Evolutionary conservation across 2,888 invertebrate genomes (phyloP), one percentile per base, ranked within the genome.

Genomic region (Incurvaria masculella): DNA sequence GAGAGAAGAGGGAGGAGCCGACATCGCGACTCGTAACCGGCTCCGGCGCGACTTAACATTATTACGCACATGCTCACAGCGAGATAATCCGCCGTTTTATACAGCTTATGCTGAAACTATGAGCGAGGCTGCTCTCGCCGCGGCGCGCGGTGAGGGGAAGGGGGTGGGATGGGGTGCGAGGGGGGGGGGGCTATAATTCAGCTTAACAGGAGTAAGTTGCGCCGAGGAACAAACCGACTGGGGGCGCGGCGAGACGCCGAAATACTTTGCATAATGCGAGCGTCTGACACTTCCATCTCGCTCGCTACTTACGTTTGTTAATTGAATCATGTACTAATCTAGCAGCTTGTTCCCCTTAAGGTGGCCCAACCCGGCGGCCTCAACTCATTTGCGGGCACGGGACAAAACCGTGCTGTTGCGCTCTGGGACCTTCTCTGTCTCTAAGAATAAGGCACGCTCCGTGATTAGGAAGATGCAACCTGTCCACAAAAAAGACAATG

Each of bases 51-150:
- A 48, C 48, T 48, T 48, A 48, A 48, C 48, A 48, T 48, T 48
- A 48, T 48, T 48, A 48, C 48, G 48, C 48, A 48, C 44, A 44
- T 44, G 48, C 44, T 33, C 33, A 38, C 44, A 39, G 44, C 43
- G 44, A 44, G 48, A 48, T 50, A 50, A 50, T 50, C 50, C 46
- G 44, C 16, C 42, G 50, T 45, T 47, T 50, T 40, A 50, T 50
- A 47, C 23, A 47, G 50, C 50, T 50, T 50, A 50, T 49, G 46
- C 44, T 49, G 44, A 46, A 49, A 49, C 43, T 44, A 23, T 47
- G 50, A 40, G 45, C 42, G 20, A 42, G 26, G n/a, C 42, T n/a
- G 14, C 33, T n/a, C n/a, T n/a, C 21, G 33, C 21, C 39, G 19
- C 43, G 42, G 46, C 42, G 20, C 14, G 19, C 45, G 19, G 38